Percentiles rank a stretch among this genome's conserved stretches.
These are phyloP conservation scores for Cyclargus thomasi DNA, from an alignment of 1,140 invertebrate species.

Conservation along the genomic window DNA sequence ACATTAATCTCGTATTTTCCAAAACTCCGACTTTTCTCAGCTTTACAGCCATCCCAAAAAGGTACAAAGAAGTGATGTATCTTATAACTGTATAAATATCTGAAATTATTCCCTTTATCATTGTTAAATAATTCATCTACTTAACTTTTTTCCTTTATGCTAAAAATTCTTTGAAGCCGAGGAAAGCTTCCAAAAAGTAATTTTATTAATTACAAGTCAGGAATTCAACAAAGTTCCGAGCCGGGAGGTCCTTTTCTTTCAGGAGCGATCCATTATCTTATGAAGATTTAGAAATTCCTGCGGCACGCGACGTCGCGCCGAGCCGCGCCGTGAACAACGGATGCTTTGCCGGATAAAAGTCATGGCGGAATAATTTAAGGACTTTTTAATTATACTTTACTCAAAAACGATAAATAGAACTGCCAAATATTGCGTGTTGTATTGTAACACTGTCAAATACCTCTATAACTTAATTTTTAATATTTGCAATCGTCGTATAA, in stretches of 20 bases:
- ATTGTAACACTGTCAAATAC: too few relatives aligned
- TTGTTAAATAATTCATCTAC: constrained; percentile 74
- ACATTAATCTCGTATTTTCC: not conserved
- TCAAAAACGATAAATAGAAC: constrained; percentile 3
- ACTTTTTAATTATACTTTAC: constrained; percentile 19
- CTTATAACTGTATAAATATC: constrained; percentile 62
- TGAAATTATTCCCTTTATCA: constrained; percentile 70
- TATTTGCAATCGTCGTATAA: too few relatives aligned
- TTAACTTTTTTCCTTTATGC: constrained; percentile 74
- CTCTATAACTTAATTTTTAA: too few relatives aligned
- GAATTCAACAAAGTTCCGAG: constrained; percentile 73
- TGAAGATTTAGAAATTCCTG: constrained; percentile 74
- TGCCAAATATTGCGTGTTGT: too few relatives aligned
- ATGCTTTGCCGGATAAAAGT: constrained; percentile 34
- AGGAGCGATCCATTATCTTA: constrained; percentile 72
- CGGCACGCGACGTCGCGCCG: constrained; percentile 45
- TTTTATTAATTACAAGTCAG: constrained; percentile 76
- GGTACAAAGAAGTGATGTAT: constrained; percentile 18
- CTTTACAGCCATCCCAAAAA: not conserved
- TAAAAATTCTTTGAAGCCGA: constrained; percentile 73
- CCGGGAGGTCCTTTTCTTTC: constrained; percentile 69
- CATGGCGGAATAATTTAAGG: constrained; percentile 22
- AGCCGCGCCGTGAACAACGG: constrained; percentile 31
- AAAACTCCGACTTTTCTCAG: not conserved
- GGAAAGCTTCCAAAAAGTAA: constrained; percentile 75